A percentile compares a stretch with the other conserved stretches of the same genome.
Evolutionary conservation across 2,888 invertebrate genomes (phyloP).

Genomic region (Troides aeacus): DNA sequence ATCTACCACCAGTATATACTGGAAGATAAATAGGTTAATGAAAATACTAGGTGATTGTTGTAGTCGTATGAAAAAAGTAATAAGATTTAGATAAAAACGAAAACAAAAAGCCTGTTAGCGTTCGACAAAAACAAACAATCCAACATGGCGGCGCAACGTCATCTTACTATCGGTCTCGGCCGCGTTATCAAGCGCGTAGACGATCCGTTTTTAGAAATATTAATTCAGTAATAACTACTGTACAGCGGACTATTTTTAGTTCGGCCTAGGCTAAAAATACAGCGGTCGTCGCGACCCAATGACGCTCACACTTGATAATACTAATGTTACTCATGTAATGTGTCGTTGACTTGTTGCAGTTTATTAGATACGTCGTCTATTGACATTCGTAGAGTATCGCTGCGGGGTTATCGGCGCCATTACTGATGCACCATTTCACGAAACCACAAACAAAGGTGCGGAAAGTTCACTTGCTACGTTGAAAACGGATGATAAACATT

Average conservation of each 20-base stretch:
- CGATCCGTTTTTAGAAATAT: slow-evolving; percentile 80
- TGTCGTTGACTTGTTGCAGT: slow-evolving; percentile 74
- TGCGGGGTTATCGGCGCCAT: slow-evolving; percentile 39
- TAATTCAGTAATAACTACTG: slow-evolving; percentile 78
- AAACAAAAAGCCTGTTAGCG: slow-evolving; percentile 44
- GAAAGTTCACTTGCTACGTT: slow-evolving; percentile 11
- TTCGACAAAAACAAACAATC: slow-evolving; percentile 55
- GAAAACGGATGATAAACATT: slow-evolving; percentile 1
- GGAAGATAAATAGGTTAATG: too few species aligned
- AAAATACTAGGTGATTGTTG: too few species aligned
- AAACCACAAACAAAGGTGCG: slow-evolving; percentile 13
- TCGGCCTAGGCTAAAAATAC: slow-evolving; percentile 78
- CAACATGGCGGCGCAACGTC: slow-evolving; percentile 61
- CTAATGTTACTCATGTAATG: slow-evolving; percentile 66
- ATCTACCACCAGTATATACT: too few species aligned
- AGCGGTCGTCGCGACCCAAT: slow-evolving; percentile 56
- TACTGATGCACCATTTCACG: slow-evolving; percentile 32
- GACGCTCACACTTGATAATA: slow-evolving; percentile 75
- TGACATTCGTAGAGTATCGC: slow-evolving; percentile 40
- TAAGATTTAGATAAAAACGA: slow-evolving; percentile 14
- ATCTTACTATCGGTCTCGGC: slow-evolving; percentile 64
- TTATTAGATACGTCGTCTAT: slow-evolving; percentile 58
- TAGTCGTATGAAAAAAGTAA: background rate
- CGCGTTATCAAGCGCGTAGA: slow-evolving; percentile 71
- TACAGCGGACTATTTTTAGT: slow-evolving; percentile 73